phyloP scores from a whole-genome alignment of 1,140 invertebrate genomes.

The Drosophila grimshawi region DNA sequence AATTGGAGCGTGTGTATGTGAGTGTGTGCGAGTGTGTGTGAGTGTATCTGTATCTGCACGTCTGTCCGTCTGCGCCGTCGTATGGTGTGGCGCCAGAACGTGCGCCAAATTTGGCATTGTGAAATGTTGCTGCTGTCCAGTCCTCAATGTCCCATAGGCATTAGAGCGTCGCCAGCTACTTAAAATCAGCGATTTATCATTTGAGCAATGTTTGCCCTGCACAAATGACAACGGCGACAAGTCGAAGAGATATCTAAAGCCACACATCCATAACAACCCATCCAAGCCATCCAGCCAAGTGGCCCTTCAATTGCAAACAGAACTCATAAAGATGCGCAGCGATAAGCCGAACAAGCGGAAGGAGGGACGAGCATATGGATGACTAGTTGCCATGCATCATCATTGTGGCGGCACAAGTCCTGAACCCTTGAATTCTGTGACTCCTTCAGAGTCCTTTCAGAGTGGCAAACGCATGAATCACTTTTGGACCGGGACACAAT shows the following conservation, averaged over 20 bases:
- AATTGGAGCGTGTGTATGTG: slow-evolving; percentile 44
- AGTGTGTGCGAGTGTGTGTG: slow-evolving; percentile 5
- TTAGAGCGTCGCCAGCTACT: slow-evolving; percentile 62
- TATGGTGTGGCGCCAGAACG: slow-evolving; percentile 77
- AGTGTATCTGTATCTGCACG: background rate
- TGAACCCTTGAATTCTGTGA: slow-evolving; percentile 23
- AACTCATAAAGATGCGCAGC: slow-evolving; percentile 59
- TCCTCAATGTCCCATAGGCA: slow-evolving; percentile 50
- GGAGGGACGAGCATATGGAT: slow-evolving; percentile 21
- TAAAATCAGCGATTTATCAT: slow-evolving; percentile 77
- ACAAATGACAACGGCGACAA: slow-evolving; percentile 41
- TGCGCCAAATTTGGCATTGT: slow-evolving; percentile 80
- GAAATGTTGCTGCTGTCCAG: slow-evolving; percentile 62
- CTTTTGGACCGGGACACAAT: slow-evolving; percentile 30
- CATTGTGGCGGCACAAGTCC: slow-evolving; percentile 35
- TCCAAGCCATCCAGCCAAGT: slow-evolving; percentile 50
- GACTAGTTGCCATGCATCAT: slow-evolving; percentile 62
- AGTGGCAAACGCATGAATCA: slow-evolving; percentile 71
- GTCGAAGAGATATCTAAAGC: slow-evolving; percentile 29
- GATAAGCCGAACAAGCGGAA: slow-evolving; percentile 43
- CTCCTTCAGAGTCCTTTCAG: slow-evolving; percentile 33
- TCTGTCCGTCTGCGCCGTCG: slow-evolving; percentile 12
- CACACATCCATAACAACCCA: slow-evolving; percentile 14
- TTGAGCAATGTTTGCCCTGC: slow-evolving; percentile 44
- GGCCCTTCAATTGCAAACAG: slow-evolving; percentile 43